Base-by-base conservation (phyloP, 2,888 invertebrate genomes). In the Rotaria socialis region DNA sequence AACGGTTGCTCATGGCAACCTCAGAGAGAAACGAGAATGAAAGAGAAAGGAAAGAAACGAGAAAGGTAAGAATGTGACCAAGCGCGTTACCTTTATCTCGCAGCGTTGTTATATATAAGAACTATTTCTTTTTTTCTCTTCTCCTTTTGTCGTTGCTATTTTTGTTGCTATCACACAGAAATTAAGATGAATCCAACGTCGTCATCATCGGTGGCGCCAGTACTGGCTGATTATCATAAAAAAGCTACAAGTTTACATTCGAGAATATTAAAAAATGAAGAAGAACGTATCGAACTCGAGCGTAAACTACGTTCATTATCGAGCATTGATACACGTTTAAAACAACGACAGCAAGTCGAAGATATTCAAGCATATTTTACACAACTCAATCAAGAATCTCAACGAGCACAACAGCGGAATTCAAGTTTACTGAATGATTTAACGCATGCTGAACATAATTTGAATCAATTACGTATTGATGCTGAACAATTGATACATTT, bases 261-360 rank as follows among this genome's bases (percentile, higher is more conserved):
- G 0, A 43, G 47, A 80, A 80, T 80, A 80, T 80, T 80, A n/a
- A 80, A 80, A 80, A 80, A 11, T 80, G 80, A 80, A 80, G 80
- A 80, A 47, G 16, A 43, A 80, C 80, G 80, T 80, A 47, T 80
- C 8, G n/a, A 24, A 80, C 47, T 80, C 24, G 80, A 80, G 8
- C 47, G 47, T 47, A 80, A 47, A 80, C n/a, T 80, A 47, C 22
- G 35, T n/a, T n/a, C 22, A 80, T 47, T 80, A n/a, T 80, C 43
- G 1, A 80, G 10, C 10, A 47, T 80, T 80, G 80, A 80, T 80
- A 47, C 80, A 80, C 80, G 80, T 6, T 43, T 80, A 80, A 80
- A 80, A 80, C 67, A 67, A 67, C 80, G n/a, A 24, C n/a, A 47
- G n/a, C 47, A 80, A 80, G 11, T 80, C 24, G 43, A 80, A 35